Percentiles rank a stretch among this genome's conserved stretches.
Evolutionary conservation across 2,888 invertebrate species (phyloP).

Genomic region (Chymomyza caudatula): DNA sequence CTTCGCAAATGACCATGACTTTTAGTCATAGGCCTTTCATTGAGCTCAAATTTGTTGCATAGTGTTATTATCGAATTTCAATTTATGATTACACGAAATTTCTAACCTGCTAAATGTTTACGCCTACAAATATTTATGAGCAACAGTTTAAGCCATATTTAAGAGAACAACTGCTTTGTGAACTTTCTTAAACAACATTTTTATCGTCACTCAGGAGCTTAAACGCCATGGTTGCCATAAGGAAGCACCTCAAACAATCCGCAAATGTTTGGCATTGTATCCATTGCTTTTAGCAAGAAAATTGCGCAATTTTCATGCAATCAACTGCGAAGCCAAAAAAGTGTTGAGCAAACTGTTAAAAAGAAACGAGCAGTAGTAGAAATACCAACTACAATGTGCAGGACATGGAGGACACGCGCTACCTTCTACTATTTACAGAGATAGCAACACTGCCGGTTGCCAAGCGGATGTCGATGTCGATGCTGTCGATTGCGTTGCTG

Average conservation of each 20-base stretch:
- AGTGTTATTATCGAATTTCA: too few relatives aligned
- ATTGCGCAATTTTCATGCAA: constrained; percentile 61
- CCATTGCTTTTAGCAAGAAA: constrained; percentile 58
- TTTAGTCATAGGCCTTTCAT: too few relatives aligned
- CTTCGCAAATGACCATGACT: too few relatives aligned
- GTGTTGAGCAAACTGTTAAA: constrained; percentile 43
- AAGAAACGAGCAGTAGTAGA: background rate
- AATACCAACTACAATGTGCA: constrained; percentile 26
- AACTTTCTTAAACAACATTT: background rate
- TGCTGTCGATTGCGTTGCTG: constrained; percentile 51
- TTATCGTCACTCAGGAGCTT: constrained; percentile 46
- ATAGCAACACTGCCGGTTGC: constrained; percentile 34
- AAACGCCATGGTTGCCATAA: constrained; percentile 65
- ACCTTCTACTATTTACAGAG: too few relatives aligned
- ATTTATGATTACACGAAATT: too few relatives aligned
- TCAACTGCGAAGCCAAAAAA: constrained; percentile 61
- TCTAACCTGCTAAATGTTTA: too few relatives aligned
- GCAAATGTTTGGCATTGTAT: constrained; percentile 6
- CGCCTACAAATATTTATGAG: background rate
- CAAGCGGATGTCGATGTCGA: constrained; percentile 45
- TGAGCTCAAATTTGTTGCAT: too few relatives aligned
- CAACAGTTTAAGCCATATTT: constrained; percentile 7
- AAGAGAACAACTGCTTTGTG: background rate
- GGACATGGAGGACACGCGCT: background rate
- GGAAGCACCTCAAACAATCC: constrained; percentile 45